phyloP scores from a whole-genome alignment of 2,888 invertebrate species.

The Philhelius pedissequus region DNA sequence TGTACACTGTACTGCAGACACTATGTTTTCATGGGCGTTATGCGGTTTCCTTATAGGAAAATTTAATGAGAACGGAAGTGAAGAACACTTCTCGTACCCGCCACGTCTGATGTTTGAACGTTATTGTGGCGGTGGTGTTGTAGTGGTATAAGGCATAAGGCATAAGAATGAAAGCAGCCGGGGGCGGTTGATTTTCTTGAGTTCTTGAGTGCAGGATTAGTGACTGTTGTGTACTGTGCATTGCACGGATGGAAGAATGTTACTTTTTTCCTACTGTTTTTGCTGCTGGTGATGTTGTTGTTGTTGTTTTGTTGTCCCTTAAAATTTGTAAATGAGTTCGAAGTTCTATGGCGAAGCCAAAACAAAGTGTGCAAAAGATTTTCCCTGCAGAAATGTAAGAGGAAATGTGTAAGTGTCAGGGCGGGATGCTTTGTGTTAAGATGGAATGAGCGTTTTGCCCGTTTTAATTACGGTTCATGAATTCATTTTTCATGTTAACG shows the following conservation, averaged over 20 bases:
- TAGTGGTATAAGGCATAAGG: background rate
- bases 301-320: slow-evolving; percentile 8
- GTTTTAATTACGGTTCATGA: slow-evolving; percentile 62
- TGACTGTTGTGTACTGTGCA: slow-evolving; percentile 42
- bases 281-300: background rate
- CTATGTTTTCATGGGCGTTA: slow-evolving; percentile 28
- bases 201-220: slow-evolving; percentile 67
- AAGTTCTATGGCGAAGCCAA: slow-evolving; percentile 7
- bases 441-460: background rate
- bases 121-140: background rate
- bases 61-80: slow-evolving; percentile 54
- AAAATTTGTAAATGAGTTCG: slow-evolving; percentile 46
- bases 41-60: slow-evolving; percentile 44
- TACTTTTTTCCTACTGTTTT: background rate
- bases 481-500: slow-evolving; percentile 68
- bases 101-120: background rate
- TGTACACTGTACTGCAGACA: slow-evolving; percentile 16
- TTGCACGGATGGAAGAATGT: background rate
- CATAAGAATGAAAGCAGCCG: slow-evolving; percentile 33
- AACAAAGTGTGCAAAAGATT: background rate
- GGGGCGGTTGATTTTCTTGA: slow-evolving; percentile 56
- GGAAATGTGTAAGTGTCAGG: no score
- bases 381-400: background rate
- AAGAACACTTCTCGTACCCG: background rate
- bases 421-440: background rate